A percentile compares a stretch with the other conserved stretches of the same genome.
These are phyloP conservation scores for Delphinapterus leucas DNA, from an alignment of 2,113 vertebrate genomes.

Conservation along the genomic window DNA sequence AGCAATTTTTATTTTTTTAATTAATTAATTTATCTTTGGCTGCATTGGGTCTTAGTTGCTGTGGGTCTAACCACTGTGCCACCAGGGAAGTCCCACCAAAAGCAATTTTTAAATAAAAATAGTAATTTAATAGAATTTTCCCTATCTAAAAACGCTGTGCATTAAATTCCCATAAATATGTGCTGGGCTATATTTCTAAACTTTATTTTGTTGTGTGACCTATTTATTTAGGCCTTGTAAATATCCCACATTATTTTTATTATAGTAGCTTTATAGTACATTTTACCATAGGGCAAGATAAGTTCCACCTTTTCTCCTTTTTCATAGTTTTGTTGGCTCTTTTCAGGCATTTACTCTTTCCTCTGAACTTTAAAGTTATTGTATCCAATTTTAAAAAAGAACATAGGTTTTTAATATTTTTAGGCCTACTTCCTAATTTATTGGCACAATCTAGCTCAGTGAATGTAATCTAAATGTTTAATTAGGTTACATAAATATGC, in stretches of 20 bases:
- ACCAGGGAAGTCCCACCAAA: too few species aligned
- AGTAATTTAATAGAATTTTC: neutral
- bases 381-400: neutral
- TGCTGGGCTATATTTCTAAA: neutral
- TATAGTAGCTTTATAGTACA: neutral
- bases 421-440: neutral
- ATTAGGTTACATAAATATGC: neutral
- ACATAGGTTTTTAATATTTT: neutral
- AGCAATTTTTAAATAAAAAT: neutral
- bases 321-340: neutral
- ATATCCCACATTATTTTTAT: neutral
- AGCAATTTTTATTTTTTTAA: too few species aligned
- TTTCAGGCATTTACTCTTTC: neutral
- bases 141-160: neutral
- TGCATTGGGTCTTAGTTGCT: too few species aligned
- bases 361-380: neutral
- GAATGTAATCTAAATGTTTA: neutral
- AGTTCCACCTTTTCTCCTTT: neutral
- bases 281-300: neutral
- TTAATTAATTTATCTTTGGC: too few species aligned
- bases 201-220: neutral
- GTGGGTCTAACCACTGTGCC: too few species aligned
- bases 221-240: neutral
- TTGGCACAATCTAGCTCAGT: neutral
- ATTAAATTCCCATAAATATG: neutral